phyloP scores from a whole-genome alignment of 2,113 vertebrate genomes.

The Tupaia chinensis region DNA sequence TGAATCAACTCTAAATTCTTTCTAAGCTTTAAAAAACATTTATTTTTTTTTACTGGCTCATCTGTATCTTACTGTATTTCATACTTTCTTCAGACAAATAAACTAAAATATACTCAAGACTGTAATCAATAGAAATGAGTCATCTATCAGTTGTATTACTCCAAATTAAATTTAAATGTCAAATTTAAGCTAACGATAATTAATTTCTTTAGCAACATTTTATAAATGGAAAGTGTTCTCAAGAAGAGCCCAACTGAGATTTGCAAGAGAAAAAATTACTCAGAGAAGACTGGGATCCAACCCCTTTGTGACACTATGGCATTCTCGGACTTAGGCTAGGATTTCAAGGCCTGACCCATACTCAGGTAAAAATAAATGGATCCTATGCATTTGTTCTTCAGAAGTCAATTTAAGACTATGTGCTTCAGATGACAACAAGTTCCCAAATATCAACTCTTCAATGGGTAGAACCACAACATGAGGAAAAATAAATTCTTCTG shows the following conservation, averaged over 20 bases:
- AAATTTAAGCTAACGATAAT: conserved; percentile 54
- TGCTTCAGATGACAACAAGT: not conserved
- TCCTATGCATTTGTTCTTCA: not conserved
- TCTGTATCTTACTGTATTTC: not conserved
- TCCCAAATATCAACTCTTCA: not conserved
- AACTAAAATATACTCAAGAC: not conserved
- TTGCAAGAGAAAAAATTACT: not conserved
- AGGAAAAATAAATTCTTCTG: not conserved
- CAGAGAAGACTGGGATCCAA: not conserved
- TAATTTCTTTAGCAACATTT: conserved; percentile 39
- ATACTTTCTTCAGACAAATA: not conserved
- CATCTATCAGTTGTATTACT: not conserved
- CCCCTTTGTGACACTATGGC: not conserved
- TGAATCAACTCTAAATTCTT: not conserved
- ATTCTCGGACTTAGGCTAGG: not conserved
- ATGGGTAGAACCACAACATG: not conserved
- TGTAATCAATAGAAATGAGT: conserved; percentile 3
- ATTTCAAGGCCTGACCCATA: not conserved
- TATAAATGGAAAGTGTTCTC: conserved; percentile 40
- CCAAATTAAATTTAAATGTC: conserved; percentile 55
- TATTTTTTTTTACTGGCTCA: not conserved
- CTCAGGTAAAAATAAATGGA: not conserved
- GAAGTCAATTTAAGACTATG: not conserved
- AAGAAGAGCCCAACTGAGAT: not conserved
- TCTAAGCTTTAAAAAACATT: not conserved